Base-by-base conservation (phyloP, 2,797 vertebrate species). In the Lophotriccus pileatus region DNA sequence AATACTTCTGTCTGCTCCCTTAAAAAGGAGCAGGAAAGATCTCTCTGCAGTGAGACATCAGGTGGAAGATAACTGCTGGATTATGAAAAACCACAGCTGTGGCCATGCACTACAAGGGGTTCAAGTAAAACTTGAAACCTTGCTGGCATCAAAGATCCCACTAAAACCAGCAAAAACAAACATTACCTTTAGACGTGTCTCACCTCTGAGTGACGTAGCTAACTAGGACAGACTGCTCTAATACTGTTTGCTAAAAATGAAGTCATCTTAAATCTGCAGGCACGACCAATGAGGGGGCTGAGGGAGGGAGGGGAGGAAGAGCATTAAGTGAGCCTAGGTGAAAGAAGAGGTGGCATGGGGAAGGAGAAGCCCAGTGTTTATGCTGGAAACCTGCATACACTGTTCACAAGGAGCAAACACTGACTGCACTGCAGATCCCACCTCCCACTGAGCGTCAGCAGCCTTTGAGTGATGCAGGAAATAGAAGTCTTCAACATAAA, bases 181-280 rank as follows among this genome's bases (percentile, higher is more conserved):
- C 82, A 21, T 72, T 59, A 37, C 4, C 4, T 69, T 84, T 24
- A 60, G 21, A 24, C 39, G 11, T 18, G 2, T 10, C 46, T n/a
- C 34, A 18, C 15, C 1, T 0, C 13, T 14, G 39, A 28, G 14
- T 14, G 24, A 60, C 12, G 7, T 0, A 39, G 28, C 11, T 6
- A 14, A 49, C 21, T 53, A 49, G 72, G 13, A 25, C 11, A 84
- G 20, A 32, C 21, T 5, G 1, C 23, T 68, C 19, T 80, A 43
- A 91, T 73, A 76, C 69, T 3, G 3, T 53, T 73, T 53, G 19
- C 39, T 80, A 37, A 76, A 76, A 78, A 68, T 44, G n/a, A 77
- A 88, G 16, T 30, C 14, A 36, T 59, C 43, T 68, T 75, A 53
- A 68, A 78, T 64, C 27, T 60, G n/a, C 27, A 60, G 23, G 8